Evolutionary conservation across 2,113 vertebrate species (phyloP), one percentile per base, ranked within the genome.

Genomic region (Colistium nudipinnis): DNA sequence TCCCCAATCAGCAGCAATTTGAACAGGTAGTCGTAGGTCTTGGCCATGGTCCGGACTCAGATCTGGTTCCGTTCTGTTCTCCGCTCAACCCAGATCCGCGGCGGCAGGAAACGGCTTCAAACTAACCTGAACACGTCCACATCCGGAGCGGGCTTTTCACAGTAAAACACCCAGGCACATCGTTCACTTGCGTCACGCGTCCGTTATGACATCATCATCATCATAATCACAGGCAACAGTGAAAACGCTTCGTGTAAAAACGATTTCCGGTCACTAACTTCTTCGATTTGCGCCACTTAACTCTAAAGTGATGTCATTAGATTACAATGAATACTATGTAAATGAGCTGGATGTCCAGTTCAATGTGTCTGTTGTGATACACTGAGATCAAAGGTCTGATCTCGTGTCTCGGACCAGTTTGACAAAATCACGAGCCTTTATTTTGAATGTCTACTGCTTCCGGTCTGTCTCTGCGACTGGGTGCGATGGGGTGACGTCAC

Each of bases 1-100:
- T 92, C 91, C 1, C 91, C 91, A 63, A 92, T 92, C 36, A 92
- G 86, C 72, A 92, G 82, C 75, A 92, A 80, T 53, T 92, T 92
- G 56, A 92, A 92, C 73, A 92, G 77, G 43, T 90, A 90, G 79
- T 92, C 91, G 74, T 92, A 92, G 0, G 89, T 91, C 71, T 92
- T 92, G 47, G 92, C 91, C 92, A 94, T 93, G 3, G 11, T 8
- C 16, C 7, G 9, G 51, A 22, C 25, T 7, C 25, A 33, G 19
- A 13, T 3, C 70, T 28, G 53, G 36, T 54, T 57, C 52, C 5
- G 57, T 7, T 19, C 25, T 38, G 60, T 61, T 28, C 38, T 64
- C 45, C 2, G 24, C 62, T 36, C 41, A 22, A 17, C 30, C 39
- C n/a, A 48, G 1, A 63, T 45, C 31, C 39, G 65, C 19, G 4